These are phyloP conservation scores for Cariama cristata DNA, from an alignment of 2,113 vertebrate genomes.

Conservation along the genomic window DNA sequence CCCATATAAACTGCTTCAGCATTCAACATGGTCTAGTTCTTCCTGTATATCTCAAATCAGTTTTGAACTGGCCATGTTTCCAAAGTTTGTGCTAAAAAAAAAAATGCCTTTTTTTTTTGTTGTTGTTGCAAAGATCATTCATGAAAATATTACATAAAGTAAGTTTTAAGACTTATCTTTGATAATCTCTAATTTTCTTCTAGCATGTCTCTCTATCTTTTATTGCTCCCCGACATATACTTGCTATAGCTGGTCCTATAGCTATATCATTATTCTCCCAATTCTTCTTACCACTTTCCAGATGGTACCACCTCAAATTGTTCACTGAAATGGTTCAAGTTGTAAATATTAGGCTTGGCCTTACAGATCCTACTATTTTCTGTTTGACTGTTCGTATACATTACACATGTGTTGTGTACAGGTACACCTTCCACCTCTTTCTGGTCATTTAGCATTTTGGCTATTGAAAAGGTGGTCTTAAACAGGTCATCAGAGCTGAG, in stretches of 20 bases:
- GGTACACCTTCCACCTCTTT: neutral
- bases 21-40: neutral
- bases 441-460: neutral
- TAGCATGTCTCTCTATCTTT: neutral
- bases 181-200: neutral
- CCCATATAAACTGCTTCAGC: neutral
- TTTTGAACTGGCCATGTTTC: neutral
- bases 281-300: neutral
- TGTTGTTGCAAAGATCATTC: neutral
- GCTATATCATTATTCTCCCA: neutral
- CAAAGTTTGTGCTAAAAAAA: neutral
- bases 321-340: neutral
- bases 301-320: neutral
- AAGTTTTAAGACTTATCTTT: neutral
- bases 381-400: neutral
- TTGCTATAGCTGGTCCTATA: neutral
- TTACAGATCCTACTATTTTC: neutral
- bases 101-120: neutral
- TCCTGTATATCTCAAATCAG: neutral
- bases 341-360: neutral
- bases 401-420: neutral
- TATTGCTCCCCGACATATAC: rapidly evolving
- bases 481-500: neutral
- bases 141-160: neutral
- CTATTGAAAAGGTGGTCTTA: neutral